phyloP scores from a whole-genome alignment of 2,113 vertebrate genomes.

The Salminus brasiliensis region DNA sequence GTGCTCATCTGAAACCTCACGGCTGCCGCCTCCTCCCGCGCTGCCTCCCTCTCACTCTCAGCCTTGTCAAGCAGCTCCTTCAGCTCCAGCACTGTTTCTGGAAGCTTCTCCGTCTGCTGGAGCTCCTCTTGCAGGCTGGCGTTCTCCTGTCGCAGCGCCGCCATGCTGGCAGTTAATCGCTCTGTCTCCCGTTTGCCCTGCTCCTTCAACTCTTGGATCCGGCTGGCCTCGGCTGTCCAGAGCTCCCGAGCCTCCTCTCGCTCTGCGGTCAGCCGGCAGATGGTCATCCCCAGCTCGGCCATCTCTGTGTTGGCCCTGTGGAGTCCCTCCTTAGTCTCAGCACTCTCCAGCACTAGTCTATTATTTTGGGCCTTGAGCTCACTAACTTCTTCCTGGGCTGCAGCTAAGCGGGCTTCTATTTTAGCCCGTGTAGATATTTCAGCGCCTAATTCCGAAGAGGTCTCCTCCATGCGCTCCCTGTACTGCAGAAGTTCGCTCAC shows the following conservation, averaged over 20 bases:
- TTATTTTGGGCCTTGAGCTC: conserved; percentile 72
- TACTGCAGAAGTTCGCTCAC: conserved; percentile 79
- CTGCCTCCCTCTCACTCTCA: conserved; percentile 72
- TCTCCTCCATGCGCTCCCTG: conserved; percentile 73
- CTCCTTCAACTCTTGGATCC: conserved; percentile 71
- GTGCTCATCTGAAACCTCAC: conserved; percentile 92
- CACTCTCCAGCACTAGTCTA: conserved; percentile 73
- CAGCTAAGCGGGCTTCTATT: conserved; percentile 53
- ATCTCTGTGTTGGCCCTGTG: conserved; percentile 87
- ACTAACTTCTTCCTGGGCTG: conserved; percentile 73
- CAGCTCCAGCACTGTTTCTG: conserved; percentile 68
- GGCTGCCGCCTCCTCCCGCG: conserved; percentile 79
- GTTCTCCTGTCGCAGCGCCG: conserved; percentile 78
- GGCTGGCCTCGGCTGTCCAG: conserved; percentile 60
- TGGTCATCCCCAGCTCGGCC: conserved; percentile 87
- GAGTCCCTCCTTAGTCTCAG: conserved; percentile 83
- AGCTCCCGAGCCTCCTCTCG: conserved; percentile 72
- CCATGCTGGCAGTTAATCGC: conserved; percentile 70
- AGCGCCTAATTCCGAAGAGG: conserved; percentile 66
- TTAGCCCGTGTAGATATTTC: conserved; percentile 47
- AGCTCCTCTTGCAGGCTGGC: conserved; percentile 78
- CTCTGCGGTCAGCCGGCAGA: conserved; percentile 83
- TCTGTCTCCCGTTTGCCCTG: conserved; percentile 66
- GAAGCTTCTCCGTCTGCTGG: conserved; percentile 68
- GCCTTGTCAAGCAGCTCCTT: conserved; percentile 79